These are phyloP conservation scores for Mixornis gularis DNA, from an alignment of 2,113 vertebrate genomes.

Conservation along the genomic window DNA sequence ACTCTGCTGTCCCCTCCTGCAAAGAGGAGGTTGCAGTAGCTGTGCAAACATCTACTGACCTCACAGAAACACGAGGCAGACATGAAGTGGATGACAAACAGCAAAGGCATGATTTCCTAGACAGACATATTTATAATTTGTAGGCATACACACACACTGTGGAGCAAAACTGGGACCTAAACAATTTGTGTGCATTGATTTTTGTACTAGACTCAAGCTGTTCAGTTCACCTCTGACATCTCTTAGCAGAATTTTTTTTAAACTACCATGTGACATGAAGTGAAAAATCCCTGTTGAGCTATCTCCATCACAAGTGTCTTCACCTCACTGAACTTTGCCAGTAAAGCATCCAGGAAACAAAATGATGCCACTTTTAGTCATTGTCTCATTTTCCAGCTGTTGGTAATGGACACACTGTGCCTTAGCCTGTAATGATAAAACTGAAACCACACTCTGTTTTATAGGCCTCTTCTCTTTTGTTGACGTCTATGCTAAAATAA, in stretches of 20 bases:
- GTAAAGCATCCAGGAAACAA: constrained; percentile 14
- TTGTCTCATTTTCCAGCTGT: background rate
- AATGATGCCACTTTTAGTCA: background rate
- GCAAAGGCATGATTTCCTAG: background rate
- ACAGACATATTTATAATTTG: background rate
- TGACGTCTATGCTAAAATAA: background rate
- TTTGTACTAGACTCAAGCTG: background rate
- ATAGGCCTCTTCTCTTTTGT: background rate
- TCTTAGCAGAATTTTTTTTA: background rate
- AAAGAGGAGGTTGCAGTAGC: background rate
- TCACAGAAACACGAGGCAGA: background rate
- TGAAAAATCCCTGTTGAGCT: constrained; percentile 13
- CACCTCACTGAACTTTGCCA: background rate
- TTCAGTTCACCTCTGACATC: background rate
- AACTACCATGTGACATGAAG: background rate
- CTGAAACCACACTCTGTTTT: background rate
- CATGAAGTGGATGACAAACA: background rate
- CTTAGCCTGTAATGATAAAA: background rate
- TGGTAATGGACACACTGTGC: background rate
- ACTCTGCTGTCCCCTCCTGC: background rate
- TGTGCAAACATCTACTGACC: background rate
- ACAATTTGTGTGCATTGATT: background rate
- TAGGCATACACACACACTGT: background rate
- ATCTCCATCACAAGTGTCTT: background rate
- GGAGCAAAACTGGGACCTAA: background rate